phyloP scores from a whole-genome alignment of 2,888 invertebrate species.

The Bimastos eiseni region DNA sequence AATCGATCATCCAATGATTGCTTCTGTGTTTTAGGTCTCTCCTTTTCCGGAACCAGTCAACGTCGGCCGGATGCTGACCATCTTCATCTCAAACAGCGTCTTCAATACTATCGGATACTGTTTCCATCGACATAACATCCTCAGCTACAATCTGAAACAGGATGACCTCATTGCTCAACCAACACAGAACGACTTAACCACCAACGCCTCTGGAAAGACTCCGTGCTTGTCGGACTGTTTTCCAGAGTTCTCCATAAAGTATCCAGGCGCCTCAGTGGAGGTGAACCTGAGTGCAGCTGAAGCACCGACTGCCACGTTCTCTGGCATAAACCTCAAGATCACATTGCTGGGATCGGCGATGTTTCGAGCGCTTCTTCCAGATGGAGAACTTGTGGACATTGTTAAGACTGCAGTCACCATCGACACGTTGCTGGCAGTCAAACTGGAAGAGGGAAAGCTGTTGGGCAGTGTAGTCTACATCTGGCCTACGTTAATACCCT shows the following conservation, averaged over 20 bases:
- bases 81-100: not conserved
- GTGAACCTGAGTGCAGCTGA: not conserved
- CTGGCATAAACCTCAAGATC: not conserved
- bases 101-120: not conserved
- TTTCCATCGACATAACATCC: not conserved
- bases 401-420: not conserved
- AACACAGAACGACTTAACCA: not conserved
- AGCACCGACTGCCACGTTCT: not conserved
- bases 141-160: not conserved
- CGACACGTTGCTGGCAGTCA: not conserved
- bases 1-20: not conserved
- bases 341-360: not conserved
- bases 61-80: not conserved
- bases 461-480: not conserved
- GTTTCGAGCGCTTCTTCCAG: not conserved
- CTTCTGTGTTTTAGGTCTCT: not conserved
- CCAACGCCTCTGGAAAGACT: not conserved
- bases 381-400: not conserved
- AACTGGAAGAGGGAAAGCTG: not conserved
- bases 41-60: not conserved
- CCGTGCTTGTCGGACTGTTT: not conserved
- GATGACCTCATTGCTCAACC: not conserved
- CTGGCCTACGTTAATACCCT: not conserved
- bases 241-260: not conserved
- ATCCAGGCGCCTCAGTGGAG: not conserved